These are phyloP conservation scores for Sciurus carolinensis DNA, from an alignment of 2,797 vertebrate genomes.

Conservation along the genomic window DNA sequence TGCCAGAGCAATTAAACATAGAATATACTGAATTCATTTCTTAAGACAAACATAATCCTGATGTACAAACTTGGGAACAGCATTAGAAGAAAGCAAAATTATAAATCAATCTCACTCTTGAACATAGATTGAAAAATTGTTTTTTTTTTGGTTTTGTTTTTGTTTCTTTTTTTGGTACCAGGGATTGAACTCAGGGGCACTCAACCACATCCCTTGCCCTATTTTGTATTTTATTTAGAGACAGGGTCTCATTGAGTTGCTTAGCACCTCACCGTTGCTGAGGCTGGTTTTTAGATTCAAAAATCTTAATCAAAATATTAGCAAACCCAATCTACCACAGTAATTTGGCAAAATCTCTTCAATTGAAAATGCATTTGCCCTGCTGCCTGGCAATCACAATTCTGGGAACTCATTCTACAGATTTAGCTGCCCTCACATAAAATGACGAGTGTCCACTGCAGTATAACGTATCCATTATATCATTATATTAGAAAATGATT, in stretches of 20 bases:
- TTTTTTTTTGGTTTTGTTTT: too few relatives aligned
- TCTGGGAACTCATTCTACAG: not conserved
- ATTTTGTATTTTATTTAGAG: too few relatives aligned
- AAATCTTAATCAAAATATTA: slow-evolving; percentile 33
- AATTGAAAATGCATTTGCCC: not conserved
- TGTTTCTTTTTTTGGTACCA: too few relatives aligned
- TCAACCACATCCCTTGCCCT: too few relatives aligned
- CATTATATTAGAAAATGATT: slow-evolving; percentile 44
- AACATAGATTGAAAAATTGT: not conserved
- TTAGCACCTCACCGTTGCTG: too few relatives aligned
- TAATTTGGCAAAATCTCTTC: slow-evolving; percentile 52
- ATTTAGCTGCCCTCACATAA: slow-evolving; percentile 20
- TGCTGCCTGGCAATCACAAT: not conserved
- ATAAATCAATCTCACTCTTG: not conserved
- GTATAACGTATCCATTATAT: slow-evolving; percentile 30
- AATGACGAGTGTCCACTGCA: not conserved
- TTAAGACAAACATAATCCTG: not conserved
- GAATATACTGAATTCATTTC: slow-evolving; percentile 25
- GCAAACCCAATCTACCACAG: not conserved
- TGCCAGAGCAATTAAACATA: not conserved
- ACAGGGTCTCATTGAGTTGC: too few relatives aligned
- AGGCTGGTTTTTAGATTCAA: not conserved
- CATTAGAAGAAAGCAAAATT: slow-evolving; percentile 28
- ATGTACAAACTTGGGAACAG: not conserved
- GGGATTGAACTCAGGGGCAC: too few relatives aligned